A percentile compares a stretch with the other conserved stretches of the same genome.
These are phyloP conservation scores for Streptopelia turtur DNA, from an alignment of 2,797 vertebrate species.

Conservation along the genomic window DNA sequence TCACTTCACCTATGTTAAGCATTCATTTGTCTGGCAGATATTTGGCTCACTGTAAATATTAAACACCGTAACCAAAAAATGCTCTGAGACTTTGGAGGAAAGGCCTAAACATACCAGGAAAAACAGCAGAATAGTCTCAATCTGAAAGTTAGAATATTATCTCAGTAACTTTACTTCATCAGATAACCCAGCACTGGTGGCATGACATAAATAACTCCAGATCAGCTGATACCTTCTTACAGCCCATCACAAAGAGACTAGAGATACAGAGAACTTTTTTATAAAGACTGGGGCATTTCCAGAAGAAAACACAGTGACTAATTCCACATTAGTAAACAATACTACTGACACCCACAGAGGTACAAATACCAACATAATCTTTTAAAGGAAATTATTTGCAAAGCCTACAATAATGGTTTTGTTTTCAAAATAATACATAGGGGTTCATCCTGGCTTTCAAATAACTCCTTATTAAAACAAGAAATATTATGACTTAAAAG, in stretches of 20 bases:
- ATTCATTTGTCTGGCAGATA: not conserved
- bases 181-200: not conserved
- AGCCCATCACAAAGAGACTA: not conserved
- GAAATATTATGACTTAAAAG: not conserved
- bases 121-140: not conserved
- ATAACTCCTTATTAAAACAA: not conserved
- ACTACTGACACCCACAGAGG: not conserved
- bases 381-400: not conserved
- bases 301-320: not conserved
- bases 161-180: not conserved
- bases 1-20: not conserved
- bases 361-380: not conserved
- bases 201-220: not conserved
- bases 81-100: not conserved
- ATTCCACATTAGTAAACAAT: not conserved
- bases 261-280: not conserved
- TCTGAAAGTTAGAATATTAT: not conserved
- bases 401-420: not conserved
- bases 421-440: not conserved
- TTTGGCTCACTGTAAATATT: not conserved
- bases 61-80: not conserved
- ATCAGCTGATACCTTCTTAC: not conserved
- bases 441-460: not conserved
- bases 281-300: not conserved
- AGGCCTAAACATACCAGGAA: not conserved